phyloP scores from a whole-genome alignment of 2,113 vertebrate genomes.

The Aepyceros melampus region DNA sequence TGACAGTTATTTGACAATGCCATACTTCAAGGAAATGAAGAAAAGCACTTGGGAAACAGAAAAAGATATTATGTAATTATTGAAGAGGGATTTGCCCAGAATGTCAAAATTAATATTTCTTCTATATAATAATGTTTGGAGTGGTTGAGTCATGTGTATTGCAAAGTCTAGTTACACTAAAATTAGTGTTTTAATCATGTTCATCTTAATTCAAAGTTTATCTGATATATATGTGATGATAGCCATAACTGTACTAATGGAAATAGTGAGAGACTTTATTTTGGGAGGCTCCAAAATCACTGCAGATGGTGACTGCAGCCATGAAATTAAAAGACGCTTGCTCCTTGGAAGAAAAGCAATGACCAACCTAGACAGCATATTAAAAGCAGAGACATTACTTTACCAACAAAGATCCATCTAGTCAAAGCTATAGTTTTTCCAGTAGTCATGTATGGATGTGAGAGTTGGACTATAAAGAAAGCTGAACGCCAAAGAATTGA shows the following conservation, averaged over 20 bases:
- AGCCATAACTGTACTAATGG: neutral
- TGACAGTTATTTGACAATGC: neutral
- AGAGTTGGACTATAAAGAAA: neutral
- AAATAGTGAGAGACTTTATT: neutral
- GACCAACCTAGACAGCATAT: neutral
- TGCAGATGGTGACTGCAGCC: neutral
- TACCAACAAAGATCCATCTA: neutral
- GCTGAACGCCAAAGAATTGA: neutral
- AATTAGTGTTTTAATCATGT: conserved; percentile 6
- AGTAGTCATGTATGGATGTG: neutral
- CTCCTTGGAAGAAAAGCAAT: neutral
- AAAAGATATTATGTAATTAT: neutral
- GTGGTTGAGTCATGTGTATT: neutral
- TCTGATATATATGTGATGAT: neutral
- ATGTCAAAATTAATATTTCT: neutral
- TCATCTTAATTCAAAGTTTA: conserved; percentile 5
- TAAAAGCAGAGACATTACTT: neutral
- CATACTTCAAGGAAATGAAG: neutral
- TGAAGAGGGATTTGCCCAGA: neutral
- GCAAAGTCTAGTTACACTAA: neutral
- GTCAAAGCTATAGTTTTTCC: neutral
- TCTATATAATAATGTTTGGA: neutral
- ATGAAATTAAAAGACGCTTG: neutral
- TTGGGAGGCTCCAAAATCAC: neutral
- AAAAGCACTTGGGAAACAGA: neutral